phyloP scores from a whole-genome alignment of 2,113 vertebrate species.

The Lepisosteus oculatus region DNA sequence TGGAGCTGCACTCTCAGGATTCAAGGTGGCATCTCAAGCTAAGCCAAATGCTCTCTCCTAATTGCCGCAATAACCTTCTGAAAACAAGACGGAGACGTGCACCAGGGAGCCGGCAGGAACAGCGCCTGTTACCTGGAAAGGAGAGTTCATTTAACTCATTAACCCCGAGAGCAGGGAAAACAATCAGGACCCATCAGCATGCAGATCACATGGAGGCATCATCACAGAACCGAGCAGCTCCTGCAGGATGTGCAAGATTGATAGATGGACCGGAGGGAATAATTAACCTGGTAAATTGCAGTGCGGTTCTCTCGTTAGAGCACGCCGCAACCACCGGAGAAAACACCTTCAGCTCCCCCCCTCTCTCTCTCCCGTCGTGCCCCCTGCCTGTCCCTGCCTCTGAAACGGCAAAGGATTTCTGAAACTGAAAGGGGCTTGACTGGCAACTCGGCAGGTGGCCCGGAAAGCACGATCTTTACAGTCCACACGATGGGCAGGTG shows the following conservation, averaged over 20 bases:
- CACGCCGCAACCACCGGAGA: not conserved
- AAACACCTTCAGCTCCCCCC: not conserved
- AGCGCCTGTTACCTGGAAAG: no score
- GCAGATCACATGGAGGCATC: constrained; percentile 3
- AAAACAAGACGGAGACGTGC: no score
- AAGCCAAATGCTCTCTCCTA: no score
- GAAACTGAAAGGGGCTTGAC: no score
- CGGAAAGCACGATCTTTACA: no score
- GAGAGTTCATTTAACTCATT: no score
- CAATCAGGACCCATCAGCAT: constrained; percentile 4
- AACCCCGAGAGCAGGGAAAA: not conserved
- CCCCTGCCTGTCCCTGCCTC: constrained; percentile 17
- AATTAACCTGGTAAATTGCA: constrained; percentile 9
- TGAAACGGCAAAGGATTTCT: constrained; percentile 30
- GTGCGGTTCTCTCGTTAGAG: not conserved
- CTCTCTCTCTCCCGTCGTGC: constrained; percentile 21
- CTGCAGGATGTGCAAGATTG: constrained; percentile 4
- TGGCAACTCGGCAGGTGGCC: no score
- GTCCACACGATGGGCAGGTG: no score
- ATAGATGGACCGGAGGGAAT: not conserved
- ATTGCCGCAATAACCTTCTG: no score
- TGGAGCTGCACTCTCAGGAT: no score
- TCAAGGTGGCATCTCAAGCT: no score
- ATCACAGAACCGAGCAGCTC: not conserved
- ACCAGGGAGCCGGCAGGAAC: no score